Base-by-base conservation (phyloP, 2,888 invertebrate species). In the Melanostoma mellinum region DNA sequence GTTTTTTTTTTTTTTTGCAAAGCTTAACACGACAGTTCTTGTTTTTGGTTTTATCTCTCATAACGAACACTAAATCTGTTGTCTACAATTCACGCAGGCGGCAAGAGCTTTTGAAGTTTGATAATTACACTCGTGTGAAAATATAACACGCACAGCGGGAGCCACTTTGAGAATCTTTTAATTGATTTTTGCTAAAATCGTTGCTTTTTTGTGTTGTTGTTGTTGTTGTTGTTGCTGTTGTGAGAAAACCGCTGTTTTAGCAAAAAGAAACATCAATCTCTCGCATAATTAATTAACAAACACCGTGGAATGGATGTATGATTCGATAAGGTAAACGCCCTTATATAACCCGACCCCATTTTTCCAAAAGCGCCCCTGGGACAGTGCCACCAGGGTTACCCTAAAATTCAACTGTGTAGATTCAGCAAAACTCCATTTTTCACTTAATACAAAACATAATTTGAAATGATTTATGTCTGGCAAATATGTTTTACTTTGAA, bases 71-170 rank as follows among this genome's bases (percentile, higher is more conserved):
- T 20, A 20, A 20, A 20, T 20, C 20, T 20, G 20, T 20, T 20
- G 20, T 20, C 20, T 20, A 20, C 20, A 20, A 20, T 20, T 20
- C 20, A 20, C 20, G 20, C 20, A 20, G 20, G 20, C 58, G 58
- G 58, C 6, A 48, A 48, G 20, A 48, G 8, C 20, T 48, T 63
- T 63, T 63, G 36, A 63, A 38, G 35, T 48, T 35, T 36, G 20
- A 20, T 20, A 20, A 20, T 48, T 32, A 36, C 36, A 20, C 36
- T 63, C 61, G 61, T 63, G 61, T 63, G 61, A 63, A 63, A 61
- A 63, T 48, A 63, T 63, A 63, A 63, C 61, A 63, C 61, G 61
- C 46, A 63, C 35, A 63, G 46, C 48, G 20, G 9, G 46, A 63
- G 48, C 36, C 10, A 63, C 46, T 35, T 10, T 20, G 46, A 46